A percentile compares a stretch with the other conserved stretches of the same genome.
phyloP scores from a whole-genome alignment of 2,113 vertebrate genomes.

The Buteo buteo region DNA sequence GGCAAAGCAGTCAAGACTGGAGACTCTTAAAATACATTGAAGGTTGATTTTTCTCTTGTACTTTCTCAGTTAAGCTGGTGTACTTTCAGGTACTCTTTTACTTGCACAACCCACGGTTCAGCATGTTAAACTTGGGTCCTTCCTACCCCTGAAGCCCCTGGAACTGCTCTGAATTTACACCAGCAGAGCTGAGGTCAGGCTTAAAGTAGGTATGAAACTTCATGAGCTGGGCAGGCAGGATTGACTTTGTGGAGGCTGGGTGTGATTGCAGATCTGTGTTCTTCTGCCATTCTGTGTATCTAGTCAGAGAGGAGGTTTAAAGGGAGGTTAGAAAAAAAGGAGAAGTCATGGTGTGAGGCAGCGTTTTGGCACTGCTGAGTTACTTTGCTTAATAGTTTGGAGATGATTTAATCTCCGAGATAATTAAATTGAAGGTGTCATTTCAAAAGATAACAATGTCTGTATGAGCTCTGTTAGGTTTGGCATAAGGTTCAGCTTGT shows the following conservation, averaged over 20 bases:
- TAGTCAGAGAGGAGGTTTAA: not conserved
- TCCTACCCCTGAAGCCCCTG: not conserved
- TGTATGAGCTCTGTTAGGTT: slow-evolving; percentile 29
- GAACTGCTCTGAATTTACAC: not conserved
- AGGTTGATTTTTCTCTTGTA: not conserved
- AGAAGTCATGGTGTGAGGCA: slow-evolving; percentile 2
- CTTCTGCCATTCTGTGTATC: not conserved
- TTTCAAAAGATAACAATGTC: slow-evolving; percentile 49
- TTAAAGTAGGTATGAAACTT: not conserved
- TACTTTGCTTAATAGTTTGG: slow-evolving; percentile 52
- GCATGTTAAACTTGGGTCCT: not conserved
- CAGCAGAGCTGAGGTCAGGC: not conserved
- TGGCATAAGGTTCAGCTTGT: slow-evolving; percentile 5
- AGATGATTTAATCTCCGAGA: slow-evolving; percentile 61
- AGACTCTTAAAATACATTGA: not conserved
- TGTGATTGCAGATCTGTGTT: not conserved
- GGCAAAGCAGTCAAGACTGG: not conserved
- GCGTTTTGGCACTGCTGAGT: slow-evolving; percentile 23
- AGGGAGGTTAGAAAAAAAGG: not conserved
- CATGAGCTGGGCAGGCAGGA: not conserved
- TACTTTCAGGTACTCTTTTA: not conserved
- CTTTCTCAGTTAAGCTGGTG: not conserved
- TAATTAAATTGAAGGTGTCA: slow-evolving; percentile 67
- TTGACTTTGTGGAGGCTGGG: not conserved
- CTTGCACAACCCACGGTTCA: not conserved